Base-by-base conservation (phyloP, 1,140 invertebrate genomes). In the Apocrypta bakeri region DNA sequence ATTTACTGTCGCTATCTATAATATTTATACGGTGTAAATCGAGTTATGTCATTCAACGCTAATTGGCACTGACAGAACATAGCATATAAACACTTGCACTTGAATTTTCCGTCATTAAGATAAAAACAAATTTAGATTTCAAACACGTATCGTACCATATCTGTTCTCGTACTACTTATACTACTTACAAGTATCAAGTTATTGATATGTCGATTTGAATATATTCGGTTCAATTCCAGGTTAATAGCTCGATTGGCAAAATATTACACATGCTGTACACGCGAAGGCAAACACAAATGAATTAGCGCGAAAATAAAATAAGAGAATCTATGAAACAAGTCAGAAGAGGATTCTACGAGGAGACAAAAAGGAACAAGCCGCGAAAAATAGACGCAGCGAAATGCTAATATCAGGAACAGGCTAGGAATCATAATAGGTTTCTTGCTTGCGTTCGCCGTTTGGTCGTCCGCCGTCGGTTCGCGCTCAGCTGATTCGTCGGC, bases 391-490 rank as follows among this genome's bases (percentile, higher is more conserved):
- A 89, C 90, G 89, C 90, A 90, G 88, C 85, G 83, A 85, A 88
- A 90, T 90, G 89, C 90, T 90, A 90, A 90, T 91, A 88, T 90
- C 85, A 85, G 83, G 87, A 79, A 90, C 88, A 88, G 87, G 88
- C 86, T 87, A 82, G 83, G 88, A 88, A 90, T 91, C 86, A 87
- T 90, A 90, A 90, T 90, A 87, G 77, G 86, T 85, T 89, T 90
- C 86, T 89, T 88, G 79, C 77, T n/a, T 11, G 63, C 61, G 17
- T 74, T 75, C n/a, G 42, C 71, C n/a, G 37, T 25, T 64, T 56
- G 21, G 21, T 56, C 14, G 17, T n/a, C 37, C 27, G 42, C n/a
- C 73, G 42, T 27, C 42, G 69, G 69, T 71, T 31, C 74, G 24
- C 69, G n/a, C 37, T 40, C 79, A 73, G 78, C 78, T 80, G 78